Evolutionary conservation across 1,140 invertebrate species (phyloP).

Genomic region (Caerostris extrusa): DNA sequence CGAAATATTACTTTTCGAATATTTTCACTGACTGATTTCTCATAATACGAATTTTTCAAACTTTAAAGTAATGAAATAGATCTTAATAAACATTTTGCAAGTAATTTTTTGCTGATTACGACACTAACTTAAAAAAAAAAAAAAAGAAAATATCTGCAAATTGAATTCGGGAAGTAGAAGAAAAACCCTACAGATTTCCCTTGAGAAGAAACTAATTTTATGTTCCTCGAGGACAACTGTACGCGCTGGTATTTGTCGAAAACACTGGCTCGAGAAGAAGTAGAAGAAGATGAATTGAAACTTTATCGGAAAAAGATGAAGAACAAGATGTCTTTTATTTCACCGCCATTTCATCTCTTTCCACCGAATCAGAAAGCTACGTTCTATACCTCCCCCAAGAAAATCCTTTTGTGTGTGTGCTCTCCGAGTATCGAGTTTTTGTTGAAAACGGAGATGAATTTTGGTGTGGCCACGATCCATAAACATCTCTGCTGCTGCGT

Average conservation of each 20-base stretch:
- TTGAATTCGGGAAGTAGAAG: neutral
- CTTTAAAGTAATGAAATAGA: neutral
- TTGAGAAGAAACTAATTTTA: constrained; percentile 47
- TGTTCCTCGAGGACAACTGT: constrained; percentile 18
- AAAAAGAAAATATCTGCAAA: neutral
- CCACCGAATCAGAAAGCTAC: neutral
- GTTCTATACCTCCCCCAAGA: neutral
- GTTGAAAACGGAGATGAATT: constrained; percentile 31
- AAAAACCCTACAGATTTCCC: constrained; percentile 19
- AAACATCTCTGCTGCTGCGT: neutral
- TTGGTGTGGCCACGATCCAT: neutral
- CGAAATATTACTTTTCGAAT: no score
- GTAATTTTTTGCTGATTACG: neutral
- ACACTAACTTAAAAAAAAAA: neutral
- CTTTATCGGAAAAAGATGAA: constrained; percentile 50
- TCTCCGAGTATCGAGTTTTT: neutral
- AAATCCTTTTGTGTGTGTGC: constrained; percentile 35
- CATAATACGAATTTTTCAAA: neutral
- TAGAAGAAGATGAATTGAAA: constrained; percentile 37
- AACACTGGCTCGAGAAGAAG: neutral
- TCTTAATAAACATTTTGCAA: neutral
- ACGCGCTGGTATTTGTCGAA: constrained; percentile 17
- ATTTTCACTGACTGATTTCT: no score
- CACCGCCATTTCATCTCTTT: neutral
- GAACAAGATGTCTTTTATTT: constrained; percentile 33